Percentiles rank a stretch among this genome's conserved stretches.
These are phyloP conservation scores for Cheilosia grossa DNA, from an alignment of 2,888 invertebrate species.

Conservation along the genomic window DNA sequence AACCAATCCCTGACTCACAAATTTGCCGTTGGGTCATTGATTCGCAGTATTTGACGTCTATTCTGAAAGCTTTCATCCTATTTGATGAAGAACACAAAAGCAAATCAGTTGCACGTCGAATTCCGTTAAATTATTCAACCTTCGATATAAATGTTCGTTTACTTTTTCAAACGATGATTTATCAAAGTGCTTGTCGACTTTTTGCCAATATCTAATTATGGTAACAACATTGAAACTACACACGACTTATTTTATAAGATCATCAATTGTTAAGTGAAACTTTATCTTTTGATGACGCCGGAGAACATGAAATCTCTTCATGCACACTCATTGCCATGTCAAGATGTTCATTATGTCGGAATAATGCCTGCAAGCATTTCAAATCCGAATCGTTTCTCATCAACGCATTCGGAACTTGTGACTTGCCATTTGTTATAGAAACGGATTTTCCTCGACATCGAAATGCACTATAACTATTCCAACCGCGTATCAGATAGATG, in stretches of 20 bases:
- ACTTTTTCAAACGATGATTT: not conserved
- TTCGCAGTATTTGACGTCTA: too few relatives aligned
- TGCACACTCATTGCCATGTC: not conserved
- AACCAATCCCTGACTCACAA: too few relatives aligned
- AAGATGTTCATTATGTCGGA: not conserved
- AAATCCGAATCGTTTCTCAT: not conserved
- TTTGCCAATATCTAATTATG: conserved; percentile 33
- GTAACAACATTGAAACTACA: conserved; percentile 41
- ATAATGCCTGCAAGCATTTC: not conserved
- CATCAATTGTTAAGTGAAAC: not conserved
- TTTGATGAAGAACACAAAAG: too few relatives aligned
- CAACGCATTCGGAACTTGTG: conserved; percentile 10
- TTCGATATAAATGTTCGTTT: too few relatives aligned
- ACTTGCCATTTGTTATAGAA: not conserved
- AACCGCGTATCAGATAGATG: conserved; percentile 15
- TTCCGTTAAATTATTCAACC: too few relatives aligned
- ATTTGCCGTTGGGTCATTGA: too few relatives aligned
- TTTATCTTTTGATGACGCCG: not conserved
- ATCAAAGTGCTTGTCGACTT: not conserved
- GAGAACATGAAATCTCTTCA: not conserved
- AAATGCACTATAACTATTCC: conserved; percentile 26
- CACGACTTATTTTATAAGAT: conserved; percentile 16
- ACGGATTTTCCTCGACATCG: conserved; percentile 9
- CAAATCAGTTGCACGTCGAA: too few relatives aligned
- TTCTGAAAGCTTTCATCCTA: too few relatives aligned